Percentiles rank a stretch among this genome's conserved stretches.
These are phyloP conservation scores for Axea sp. DNA, from an alignment of 2,888 invertebrate species.

Conservation along the genomic window DNA sequence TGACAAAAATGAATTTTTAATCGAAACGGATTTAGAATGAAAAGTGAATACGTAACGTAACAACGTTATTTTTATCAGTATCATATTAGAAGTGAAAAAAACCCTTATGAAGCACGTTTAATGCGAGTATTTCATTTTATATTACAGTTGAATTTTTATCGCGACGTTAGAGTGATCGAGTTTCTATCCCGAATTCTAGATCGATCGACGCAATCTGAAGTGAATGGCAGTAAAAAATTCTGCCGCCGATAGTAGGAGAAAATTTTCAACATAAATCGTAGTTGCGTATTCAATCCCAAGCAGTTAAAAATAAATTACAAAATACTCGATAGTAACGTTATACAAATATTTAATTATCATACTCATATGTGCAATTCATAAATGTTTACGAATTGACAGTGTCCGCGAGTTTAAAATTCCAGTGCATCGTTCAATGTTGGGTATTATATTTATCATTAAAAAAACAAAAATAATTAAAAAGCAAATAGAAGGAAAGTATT, in stretches of 20 bases:
- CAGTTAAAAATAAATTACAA: slow-evolving; percentile 24
- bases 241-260: not conserved
- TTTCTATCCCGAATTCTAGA: slow-evolving; percentile 30
- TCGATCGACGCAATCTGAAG: slow-evolving; percentile 40
- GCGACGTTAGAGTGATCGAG: slow-evolving; percentile 42
- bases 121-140: slow-evolving; percentile 42
- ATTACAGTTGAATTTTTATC: slow-evolving; percentile 45
- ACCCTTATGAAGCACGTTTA: slow-evolving; percentile 28
- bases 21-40: slow-evolving; percentile 11
- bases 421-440: too few species aligned
- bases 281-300: slow-evolving; percentile 22
- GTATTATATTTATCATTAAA: too few species aligned
- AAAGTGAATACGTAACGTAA: not conserved
- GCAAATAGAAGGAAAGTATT: too few species aligned
- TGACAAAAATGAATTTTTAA: slow-evolving; percentile 3
- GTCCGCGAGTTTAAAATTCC: too few species aligned
- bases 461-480: too few species aligned
- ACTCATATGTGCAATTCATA: slow-evolving; percentile 1
- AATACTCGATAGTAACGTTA: not conserved
- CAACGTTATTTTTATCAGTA: slow-evolving; percentile 20
- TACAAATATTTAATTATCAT: not conserved
- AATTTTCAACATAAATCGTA: slow-evolving; percentile 30
- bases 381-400: too few species aligned
- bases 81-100: slow-evolving; percentile 21
- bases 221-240: slow-evolving; percentile 23